Percentiles rank a stretch among this genome's conserved stretches.
Evolutionary conservation across 1,140 invertebrate genomes (phyloP).

Genomic region (Drosophila burlai): DNA sequence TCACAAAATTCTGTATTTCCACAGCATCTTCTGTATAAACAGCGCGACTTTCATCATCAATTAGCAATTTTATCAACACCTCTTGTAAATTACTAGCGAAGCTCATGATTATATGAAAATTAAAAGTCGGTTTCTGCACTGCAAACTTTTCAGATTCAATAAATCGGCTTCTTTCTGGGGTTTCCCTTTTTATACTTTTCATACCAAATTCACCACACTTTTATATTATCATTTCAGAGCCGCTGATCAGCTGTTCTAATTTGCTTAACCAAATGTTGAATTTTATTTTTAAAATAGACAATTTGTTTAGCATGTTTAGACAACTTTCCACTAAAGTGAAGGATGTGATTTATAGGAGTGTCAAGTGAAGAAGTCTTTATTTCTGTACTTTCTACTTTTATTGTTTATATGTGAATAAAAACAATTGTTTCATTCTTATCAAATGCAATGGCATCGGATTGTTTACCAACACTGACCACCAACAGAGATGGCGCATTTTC

Average conservation of each 20-base stretch:
- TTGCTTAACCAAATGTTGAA: neutral
- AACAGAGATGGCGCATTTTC: too few species aligned
- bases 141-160: neutral
- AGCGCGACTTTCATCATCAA: constrained; percentile 10
- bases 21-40: constrained; percentile 19
- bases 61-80: constrained; percentile 14
- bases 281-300: neutral
- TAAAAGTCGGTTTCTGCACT: too few species aligned
- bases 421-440: neutral
- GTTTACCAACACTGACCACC: constrained; percentile 15
- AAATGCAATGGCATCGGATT: neutral
- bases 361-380: too few species aligned
- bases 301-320: neutral
- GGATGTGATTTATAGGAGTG: neutral
- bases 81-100: constrained; percentile 2
- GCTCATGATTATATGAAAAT: constrained; percentile 1
- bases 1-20: constrained; percentile 30
- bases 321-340: neutral
- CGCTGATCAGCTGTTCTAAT: neutral
- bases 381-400: neutral
- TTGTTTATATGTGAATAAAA: neutral
- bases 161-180: too few species aligned
- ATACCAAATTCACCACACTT: neutral
- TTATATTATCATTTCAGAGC: neutral
- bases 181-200: constrained; percentile 1